Percentiles rank a stretch among this genome's conserved stretches.
phyloP scores from a whole-genome alignment of 2,888 invertebrate species.

The Tetragnatha montana region DNA sequence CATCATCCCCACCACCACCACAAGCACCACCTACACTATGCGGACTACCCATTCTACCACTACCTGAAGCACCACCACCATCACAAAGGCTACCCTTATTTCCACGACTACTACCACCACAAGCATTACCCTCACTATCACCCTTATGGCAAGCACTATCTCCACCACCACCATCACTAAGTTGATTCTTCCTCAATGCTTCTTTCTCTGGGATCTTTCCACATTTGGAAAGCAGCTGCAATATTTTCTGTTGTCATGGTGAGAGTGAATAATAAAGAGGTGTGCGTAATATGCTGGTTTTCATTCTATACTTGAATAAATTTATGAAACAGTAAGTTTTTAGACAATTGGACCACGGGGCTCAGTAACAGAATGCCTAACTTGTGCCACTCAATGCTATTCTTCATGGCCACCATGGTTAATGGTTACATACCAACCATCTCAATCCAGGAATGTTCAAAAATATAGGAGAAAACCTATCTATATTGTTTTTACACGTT shows the following conservation, averaged over 20 bases:
- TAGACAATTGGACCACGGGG: too few species aligned
- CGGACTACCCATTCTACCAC: slow-evolving; percentile 20
- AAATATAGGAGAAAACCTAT: too few species aligned
- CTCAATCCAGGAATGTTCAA: too few species aligned
- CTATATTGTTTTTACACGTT: too few species aligned
- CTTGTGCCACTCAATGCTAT: too few species aligned
- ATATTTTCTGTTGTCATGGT: neutral
- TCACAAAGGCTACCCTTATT: slow-evolving; percentile 34
- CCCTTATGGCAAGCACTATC: slow-evolving; percentile 26
- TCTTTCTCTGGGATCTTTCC: neutral
- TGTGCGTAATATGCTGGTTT: neutral
- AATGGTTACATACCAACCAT: neutral
- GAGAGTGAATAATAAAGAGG: neutral
- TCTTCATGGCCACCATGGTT: neutral
- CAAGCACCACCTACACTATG: slow-evolving; percentile 18
- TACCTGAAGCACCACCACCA: slow-evolving; percentile 37
- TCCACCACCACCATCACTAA: slow-evolving; percentile 25
- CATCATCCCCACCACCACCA: slow-evolving; percentile 20
- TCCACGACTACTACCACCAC: slow-evolving; percentile 41
- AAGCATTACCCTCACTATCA: slow-evolving; percentile 22
- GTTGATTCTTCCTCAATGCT: neutral
- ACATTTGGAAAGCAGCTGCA: neutral
- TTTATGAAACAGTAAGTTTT: neutral
- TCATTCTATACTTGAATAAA: neutral
- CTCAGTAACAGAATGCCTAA: too few species aligned